Evolutionary conservation across 2,888 invertebrate genomes (phyloP).

Genomic region (Sussaba pulchella): DNA sequence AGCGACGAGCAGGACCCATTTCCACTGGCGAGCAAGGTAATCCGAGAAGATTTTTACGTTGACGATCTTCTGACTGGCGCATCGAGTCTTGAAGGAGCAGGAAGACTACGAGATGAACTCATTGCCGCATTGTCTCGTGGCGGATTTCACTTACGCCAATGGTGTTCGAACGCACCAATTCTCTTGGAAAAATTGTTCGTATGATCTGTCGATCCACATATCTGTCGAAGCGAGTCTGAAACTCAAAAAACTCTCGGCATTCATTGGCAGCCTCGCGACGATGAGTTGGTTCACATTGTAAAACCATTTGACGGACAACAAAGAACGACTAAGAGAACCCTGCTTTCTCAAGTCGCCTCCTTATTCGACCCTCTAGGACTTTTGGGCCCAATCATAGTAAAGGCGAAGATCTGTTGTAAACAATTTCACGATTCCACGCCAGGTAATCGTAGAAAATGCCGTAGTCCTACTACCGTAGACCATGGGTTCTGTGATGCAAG

Average conservation of each 20-base stretch:
- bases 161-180: not conserved
- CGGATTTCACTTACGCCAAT: slow-evolving; percentile 10
- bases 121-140: not conserved
- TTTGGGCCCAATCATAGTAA: slow-evolving; percentile 53
- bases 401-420: slow-evolving; percentile 54
- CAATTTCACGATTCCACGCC: slow-evolving; percentile 37
- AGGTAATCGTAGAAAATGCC: not conserved
- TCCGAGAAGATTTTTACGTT: slow-evolving; percentile 17
- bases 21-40: not conserved
- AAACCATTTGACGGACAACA: no score
- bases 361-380: slow-evolving; percentile 64
- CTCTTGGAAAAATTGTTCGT: not conserved
- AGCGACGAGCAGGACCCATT: slow-evolving; percentile 1
- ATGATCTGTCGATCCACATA: not conserved
- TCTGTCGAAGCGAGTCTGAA: not conserved
- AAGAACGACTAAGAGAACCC: not conserved
- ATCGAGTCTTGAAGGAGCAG: not conserved
- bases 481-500: slow-evolving; percentile 65
- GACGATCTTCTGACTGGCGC: slow-evolving; percentile 21
- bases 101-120: slow-evolving; percentile 8
- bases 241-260: no score
- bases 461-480: slow-evolving; percentile 16
- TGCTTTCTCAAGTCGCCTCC: slow-evolving; percentile 34
- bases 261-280: no score
- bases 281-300: no score